These are phyloP conservation scores for Uloborus plumipes DNA, from an alignment of 2,888 invertebrate genomes.

Conservation along the genomic window DNA sequence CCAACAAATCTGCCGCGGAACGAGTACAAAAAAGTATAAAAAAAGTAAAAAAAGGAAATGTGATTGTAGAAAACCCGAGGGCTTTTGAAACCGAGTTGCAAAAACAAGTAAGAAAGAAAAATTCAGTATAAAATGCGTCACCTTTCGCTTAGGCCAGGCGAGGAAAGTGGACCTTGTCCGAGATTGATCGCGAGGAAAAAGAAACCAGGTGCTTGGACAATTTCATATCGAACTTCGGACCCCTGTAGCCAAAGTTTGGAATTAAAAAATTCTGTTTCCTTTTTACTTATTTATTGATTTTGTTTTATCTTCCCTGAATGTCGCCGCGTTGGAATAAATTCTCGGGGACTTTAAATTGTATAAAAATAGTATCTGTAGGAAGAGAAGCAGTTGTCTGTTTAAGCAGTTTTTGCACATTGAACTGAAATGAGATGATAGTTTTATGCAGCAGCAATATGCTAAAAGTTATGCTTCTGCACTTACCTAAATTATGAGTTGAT, in stretches of 20 bases:
- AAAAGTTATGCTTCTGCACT: no score
- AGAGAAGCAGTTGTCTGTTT: no score
- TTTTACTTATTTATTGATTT: slow-evolving; percentile 27
- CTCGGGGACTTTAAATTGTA: slow-evolving; percentile 50
- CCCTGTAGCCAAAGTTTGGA: slow-evolving; percentile 44
- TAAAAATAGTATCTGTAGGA: slow-evolving; percentile 23
- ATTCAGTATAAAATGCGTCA: no score
- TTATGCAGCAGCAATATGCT: no score
- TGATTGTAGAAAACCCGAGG: slow-evolving; percentile 49
- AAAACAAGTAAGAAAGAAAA: no score
- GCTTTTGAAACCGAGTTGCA: slow-evolving; percentile 24
- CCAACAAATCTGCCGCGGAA: neutral
- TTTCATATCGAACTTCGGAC: slow-evolving; percentile 50
- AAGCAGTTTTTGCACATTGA: no score
- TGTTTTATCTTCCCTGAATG: neutral
- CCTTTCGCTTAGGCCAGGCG: no score
- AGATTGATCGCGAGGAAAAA: slow-evolving; percentile 42
- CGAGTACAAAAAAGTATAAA: no score
- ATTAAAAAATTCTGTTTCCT: slow-evolving; percentile 41
- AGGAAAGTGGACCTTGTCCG: slow-evolving; percentile 60
- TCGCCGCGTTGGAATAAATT: no score
- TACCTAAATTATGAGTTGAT: neutral
- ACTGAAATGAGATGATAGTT: no score
- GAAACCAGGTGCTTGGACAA: slow-evolving; percentile 56
- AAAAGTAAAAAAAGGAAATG: neutral